Evolutionary conservation across 92 coral and sea anemone species (phyloP).

Genomic region (Heteractis magnifica): DNA sequence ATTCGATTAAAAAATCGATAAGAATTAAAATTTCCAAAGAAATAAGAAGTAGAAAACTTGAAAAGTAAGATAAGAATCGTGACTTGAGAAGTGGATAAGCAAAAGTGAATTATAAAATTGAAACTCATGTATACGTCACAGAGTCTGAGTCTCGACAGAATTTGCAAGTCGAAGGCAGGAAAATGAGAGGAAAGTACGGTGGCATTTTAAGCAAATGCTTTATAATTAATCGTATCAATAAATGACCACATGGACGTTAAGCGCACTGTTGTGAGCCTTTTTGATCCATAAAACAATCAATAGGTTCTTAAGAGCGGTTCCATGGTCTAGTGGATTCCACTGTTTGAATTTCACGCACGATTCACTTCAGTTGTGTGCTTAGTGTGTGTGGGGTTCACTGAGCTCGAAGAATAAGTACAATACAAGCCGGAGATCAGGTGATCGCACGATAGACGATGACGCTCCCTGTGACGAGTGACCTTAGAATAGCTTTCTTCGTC

Average conservation of each 20-base stretch:
- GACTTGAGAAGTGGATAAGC: not conserved
- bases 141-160: not conserved
- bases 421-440: constrained; percentile 7
- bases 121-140: not conserved
- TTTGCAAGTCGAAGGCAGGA: no score
- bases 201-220: not conserved
- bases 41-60: not conserved
- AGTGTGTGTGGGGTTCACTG: not conserved
- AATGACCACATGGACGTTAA: constrained; percentile 3
- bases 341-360: not conserved
- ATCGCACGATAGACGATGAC: constrained; percentile 14
- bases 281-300: not conserved
- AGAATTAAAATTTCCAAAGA: not conserved
- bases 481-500: constrained; percentile 4
- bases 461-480: not conserved
- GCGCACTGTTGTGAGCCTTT: not conserved
- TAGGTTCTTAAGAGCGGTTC: constrained; percentile 1
- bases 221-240: not conserved
- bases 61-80: not conserved
- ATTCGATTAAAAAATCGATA: not conserved
- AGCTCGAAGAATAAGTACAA: not conserved
- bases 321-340: not conserved
- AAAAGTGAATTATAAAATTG: not conserved
- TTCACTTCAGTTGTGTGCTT: not conserved
- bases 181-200: no score